Base-by-base conservation (phyloP, 2,888 invertebrate species). In the Notodonta dromedarius region DNA sequence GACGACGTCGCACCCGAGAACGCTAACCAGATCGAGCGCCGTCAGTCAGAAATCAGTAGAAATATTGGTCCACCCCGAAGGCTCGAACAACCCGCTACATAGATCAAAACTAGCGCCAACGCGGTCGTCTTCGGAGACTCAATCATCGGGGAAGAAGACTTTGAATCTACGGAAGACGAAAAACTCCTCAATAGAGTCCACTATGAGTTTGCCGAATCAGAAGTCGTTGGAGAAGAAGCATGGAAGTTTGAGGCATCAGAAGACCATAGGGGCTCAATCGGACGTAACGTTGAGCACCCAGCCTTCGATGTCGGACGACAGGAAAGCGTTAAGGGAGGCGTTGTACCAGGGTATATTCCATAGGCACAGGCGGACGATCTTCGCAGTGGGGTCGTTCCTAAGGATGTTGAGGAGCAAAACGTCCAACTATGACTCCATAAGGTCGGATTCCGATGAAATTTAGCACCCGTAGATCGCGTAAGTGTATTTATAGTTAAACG, bases 291-390 rank as follows among this genome's bases (percentile, higher is more conserved):
- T 94, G 67, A 89, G 87, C 69, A 89, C 93, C 53, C 94, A 90
- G 78, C 88, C 90, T 57, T 88, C 92, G 35, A 93, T 91, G 66
- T 83, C 89, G 7, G 95, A 95, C 77, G 95, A 95, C 84, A 89
- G 96, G 73, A 96, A 96, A 86, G 96, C 96, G 57, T 83, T 96
- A 68, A 92, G 96, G 69, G 96, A 96, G 84, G 96, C 96, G 66
- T 90, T 96, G 75, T 96, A 96, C 85, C 96, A 96, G 89, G 96
- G 96, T 87, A 96, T 96, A 83, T 96, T 96, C 86, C 96, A 96
- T 91, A 95, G 96, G 73, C 96, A 96, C 88, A 93, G 96, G 70
- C 94, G 96, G 82, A 96, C 96, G 65, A 96, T 96, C 74, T 96
- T 96, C 83, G 96, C 96, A 8, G 94, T 96, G 60, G 96, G 96